Conservation (phyloP, 2,113 vertebrate species). For the Mormoops blainvillei region DNA sequence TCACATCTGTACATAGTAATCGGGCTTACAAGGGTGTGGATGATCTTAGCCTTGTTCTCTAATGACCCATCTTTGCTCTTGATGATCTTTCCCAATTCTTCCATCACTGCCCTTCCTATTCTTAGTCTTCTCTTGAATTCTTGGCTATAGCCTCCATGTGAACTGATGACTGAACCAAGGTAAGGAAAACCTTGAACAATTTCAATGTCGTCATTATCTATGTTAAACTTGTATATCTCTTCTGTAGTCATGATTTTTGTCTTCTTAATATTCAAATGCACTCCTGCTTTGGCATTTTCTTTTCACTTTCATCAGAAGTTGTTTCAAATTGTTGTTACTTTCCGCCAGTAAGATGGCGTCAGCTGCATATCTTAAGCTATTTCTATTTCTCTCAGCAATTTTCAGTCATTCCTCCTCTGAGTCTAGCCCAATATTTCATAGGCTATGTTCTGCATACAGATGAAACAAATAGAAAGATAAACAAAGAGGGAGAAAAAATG, state of each 20-base stretch:
- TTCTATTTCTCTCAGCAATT: neutral
- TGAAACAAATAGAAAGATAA: neutral
- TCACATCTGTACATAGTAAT: neutral
- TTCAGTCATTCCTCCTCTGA: neutral
- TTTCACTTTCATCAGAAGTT: neutral
- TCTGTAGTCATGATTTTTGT: neutral
- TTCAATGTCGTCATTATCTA: neutral
- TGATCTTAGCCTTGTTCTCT: neutral
- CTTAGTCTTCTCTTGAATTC: neutral
- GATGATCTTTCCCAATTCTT: neutral
- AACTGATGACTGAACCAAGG: neutral
- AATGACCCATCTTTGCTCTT: neutral
- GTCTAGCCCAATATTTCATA: neutral
- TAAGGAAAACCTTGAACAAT: neutral
- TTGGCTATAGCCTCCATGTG: neutral
- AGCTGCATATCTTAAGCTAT: neutral
- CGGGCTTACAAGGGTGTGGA: neutral
- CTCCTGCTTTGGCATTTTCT: neutral
- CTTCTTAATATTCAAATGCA: neutral
- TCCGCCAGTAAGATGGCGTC: neutral
- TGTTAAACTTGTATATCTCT: neutral
- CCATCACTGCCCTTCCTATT: neutral
- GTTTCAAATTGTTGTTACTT: neutral
- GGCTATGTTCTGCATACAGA: neutral
- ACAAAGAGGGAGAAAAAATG: neutral